Conservation (phyloP, 2,797 vertebrate species). For the Melopsittacus undulatus region DNA sequence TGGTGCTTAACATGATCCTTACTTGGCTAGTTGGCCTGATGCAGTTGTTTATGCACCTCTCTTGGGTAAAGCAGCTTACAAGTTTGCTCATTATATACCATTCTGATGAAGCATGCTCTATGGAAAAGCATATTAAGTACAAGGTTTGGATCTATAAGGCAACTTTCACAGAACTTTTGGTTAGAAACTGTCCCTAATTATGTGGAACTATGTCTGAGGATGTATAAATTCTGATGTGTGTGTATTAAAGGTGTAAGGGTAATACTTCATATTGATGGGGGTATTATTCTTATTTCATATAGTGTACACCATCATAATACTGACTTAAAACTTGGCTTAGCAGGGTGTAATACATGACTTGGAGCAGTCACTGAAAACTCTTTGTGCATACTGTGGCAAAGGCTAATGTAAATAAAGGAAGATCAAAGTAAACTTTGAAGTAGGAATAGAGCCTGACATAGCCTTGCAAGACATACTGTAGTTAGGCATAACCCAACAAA, state of each 20-base stretch:
- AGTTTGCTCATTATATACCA: background rate
- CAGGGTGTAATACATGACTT: background rate
- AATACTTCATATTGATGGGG: background rate
- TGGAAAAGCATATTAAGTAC: background rate
- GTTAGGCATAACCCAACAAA: slow-evolving; percentile 39
- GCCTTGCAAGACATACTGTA: background rate
- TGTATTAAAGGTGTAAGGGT: background rate
- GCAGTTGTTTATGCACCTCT: background rate
- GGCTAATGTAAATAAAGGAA: slow-evolving; percentile 61
- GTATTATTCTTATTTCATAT: background rate
- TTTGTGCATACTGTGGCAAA: slow-evolving; percentile 43
- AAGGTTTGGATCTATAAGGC: background rate
- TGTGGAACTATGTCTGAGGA: background rate
- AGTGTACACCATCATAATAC: background rate
- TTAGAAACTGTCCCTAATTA: background rate
- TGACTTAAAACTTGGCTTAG: slow-evolving; percentile 5
- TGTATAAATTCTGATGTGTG: background rate
- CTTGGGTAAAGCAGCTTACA: background rate
- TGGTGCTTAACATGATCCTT: background rate
- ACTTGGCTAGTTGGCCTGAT: background rate
- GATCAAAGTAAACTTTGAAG: slow-evolving; percentile 69
- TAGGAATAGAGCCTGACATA: slow-evolving; percentile 39
- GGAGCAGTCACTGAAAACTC: slow-evolving; percentile 41
- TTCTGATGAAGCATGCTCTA: background rate
- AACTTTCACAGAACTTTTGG: background rate